Evolutionary conservation across 2,113 vertebrate genomes (phyloP), one percentile per base, ranked within the genome.

Genomic region (Tringa solitaria): DNA sequence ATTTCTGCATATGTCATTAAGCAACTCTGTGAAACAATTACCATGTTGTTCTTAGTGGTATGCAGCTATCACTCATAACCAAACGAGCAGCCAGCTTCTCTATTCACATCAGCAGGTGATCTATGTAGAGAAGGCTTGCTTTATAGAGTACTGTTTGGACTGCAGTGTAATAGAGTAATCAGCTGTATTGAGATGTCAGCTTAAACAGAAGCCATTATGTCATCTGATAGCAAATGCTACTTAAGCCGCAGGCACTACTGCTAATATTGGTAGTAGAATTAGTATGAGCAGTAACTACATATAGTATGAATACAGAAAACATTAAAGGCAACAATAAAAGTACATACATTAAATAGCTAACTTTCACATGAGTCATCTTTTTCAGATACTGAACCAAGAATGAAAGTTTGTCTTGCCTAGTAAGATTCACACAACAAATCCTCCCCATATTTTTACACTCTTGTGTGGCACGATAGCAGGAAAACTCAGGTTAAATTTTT

Each of bases 201-300:
- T 96, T 96, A 97, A 98, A 98, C 88, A 96, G 95, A 97, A 97
- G 68, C 45, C 88, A 57, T 94, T 93, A 59, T 97, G 95, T 97
- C 97, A 97, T 89, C 80, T 77, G 80, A 76, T 76, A 97, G 96
- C 86, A 97, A 96, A 96, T 94, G 94, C 87, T 96, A 74, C 67
- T 88, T 95, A 89, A 91, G 87, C 94, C 9, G 1, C 48, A 85
- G 95, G 96, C 93, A 93, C 90, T 72, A 80, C 26, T 83, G 73
- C n/a, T 97, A 97, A 93, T 96, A 96, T 97, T 97, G 98, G 84
- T 88, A 87, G 12, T 50, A 50, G 51, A 15, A 53, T 27, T 53
- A 28, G 27, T 24, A 14, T 60, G 75, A 95, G 80, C 65, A 92
- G 93, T 80, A 97, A 94, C 69, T 87, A 69, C 35, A 50, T 17